Percentiles rank a stretch among this genome's conserved stretches.
Evolutionary conservation across 2,797 vertebrate genomes (phyloP).

Genomic region (Oophaga sylvatica): DNA sequence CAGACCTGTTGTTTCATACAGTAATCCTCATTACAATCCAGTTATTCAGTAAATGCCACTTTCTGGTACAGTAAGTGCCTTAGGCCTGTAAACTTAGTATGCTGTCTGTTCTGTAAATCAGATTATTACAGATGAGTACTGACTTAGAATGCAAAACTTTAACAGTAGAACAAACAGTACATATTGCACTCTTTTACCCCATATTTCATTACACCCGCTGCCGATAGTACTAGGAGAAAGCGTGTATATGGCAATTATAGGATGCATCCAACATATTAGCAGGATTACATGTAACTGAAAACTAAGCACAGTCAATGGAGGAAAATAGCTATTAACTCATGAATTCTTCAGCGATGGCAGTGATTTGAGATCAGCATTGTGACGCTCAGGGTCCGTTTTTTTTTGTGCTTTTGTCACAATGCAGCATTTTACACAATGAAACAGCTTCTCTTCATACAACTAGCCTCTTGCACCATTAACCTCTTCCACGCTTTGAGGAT

Average conservation of each 20-base stretch:
- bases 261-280: conserved; percentile 4
- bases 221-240: conserved; percentile 13
- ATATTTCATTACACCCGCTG: conserved; percentile 15
- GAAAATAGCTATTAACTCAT: conserved; percentile 55
- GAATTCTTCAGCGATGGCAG: conserved; percentile 11
- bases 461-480: conserved; percentile 53
- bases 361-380: conserved; percentile 9
- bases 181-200: conserved; percentile 13
- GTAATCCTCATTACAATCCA: conserved; percentile 4
- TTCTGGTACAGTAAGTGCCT: conserved; percentile 29
- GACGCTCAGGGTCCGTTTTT: conserved; percentile 4
- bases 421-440: conserved; percentile 50
- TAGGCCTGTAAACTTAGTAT: conserved; percentile 36
- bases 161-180: not conserved
- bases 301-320: conserved; percentile 22
- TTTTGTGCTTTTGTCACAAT: conserved; percentile 26
- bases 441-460: conserved; percentile 29
- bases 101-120: conserved; percentile 28
- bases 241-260: conserved; percentile 16
- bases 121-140: conserved; percentile 38
- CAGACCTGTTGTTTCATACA: not conserved
- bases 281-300: conserved; percentile 28
- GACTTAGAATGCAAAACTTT: conserved; percentile 47
- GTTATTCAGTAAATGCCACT: conserved; percentile 17
- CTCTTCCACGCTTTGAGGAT: conserved; percentile 50